Percentiles rank a stretch among this genome's conserved stretches.
These are phyloP conservation scores for Microchrysa polita DNA, from an alignment of 2,888 invertebrate species.

Conservation along the genomic window DNA sequence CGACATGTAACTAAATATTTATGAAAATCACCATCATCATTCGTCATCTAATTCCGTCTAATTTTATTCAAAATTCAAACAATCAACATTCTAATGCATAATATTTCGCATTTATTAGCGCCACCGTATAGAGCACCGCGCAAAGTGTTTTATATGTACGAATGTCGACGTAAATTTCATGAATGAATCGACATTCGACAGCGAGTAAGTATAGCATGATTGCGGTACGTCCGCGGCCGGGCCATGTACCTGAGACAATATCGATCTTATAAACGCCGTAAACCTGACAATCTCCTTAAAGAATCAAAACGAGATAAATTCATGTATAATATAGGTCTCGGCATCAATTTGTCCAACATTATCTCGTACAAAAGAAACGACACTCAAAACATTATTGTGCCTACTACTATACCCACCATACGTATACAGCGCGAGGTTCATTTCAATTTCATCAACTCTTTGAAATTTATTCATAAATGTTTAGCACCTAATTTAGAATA, in stretches of 20 bases:
- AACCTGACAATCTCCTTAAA: conserved; percentile 4
- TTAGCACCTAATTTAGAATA: conserved; percentile 45
- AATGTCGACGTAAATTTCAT: conserved; percentile 15
- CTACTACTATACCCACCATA: conserved; percentile 3
- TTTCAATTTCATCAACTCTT: conserved; percentile 28
- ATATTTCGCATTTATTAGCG: conserved; percentile 40
- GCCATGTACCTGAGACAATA: neutral
- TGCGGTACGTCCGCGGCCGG: no score
- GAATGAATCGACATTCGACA: conserved; percentile 19
- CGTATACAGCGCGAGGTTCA: conserved; percentile 16
- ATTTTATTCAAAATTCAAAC: conserved; percentile 41
- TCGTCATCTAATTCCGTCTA: conserved; percentile 34
- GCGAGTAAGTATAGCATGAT: neutral
- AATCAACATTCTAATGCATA: conserved; percentile 39
- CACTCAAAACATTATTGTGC: conserved; percentile 11
- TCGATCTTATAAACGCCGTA: conserved; percentile 2
- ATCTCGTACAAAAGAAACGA: conserved; percentile 30
- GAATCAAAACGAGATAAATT: neutral
- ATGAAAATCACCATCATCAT: conserved; percentile 37
- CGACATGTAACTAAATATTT: conserved; percentile 34
- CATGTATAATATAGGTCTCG: conserved; percentile 12
- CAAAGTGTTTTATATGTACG: no score
- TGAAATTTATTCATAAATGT: conserved; percentile 44
- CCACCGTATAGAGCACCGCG: conserved; percentile 2
- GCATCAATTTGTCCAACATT: conserved; percentile 27